Percentiles rank a stretch among this genome's conserved stretches.
Evolutionary conservation across 2,888 invertebrate genomes (phyloP).

Genomic region (Branchipolynoe longqiensis): DNA sequence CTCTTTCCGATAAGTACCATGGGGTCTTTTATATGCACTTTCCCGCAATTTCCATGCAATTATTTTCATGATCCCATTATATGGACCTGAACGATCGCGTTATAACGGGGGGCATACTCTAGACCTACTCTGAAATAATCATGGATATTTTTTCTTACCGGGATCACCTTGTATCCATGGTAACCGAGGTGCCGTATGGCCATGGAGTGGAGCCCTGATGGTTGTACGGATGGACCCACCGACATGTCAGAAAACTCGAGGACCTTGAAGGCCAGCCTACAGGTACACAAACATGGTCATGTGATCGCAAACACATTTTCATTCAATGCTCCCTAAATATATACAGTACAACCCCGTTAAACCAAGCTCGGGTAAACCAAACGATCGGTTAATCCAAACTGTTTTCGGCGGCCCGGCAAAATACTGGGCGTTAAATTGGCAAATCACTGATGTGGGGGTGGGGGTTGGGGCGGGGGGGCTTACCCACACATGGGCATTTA

Average conservation of each 20-base stretch:
- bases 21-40: too few relatives aligned
- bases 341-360: not conserved
- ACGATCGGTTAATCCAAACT: too few relatives aligned
- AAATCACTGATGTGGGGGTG: too few relatives aligned
- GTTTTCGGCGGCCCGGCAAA: too few relatives aligned
- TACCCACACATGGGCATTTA: too few relatives aligned
- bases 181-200: conserved; percentile 64
- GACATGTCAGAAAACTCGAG: conserved; percentile 67
- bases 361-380: too few relatives aligned
- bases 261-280: conserved; percentile 67
- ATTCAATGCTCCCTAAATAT: not conserved
- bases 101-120: not conserved
- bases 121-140: not conserved
- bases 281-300: not conserved
- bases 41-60: not conserved
- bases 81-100: not conserved
- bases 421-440: too few relatives aligned
- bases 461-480: too few relatives aligned
- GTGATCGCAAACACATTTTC: not conserved
- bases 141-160: conserved; percentile 58
- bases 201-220: conserved; percentile 67
- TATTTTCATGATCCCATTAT: not conserved
- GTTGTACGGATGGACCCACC: conserved; percentile 59
- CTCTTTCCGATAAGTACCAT: too few relatives aligned
- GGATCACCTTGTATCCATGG: conserved; percentile 64